A percentile compares a stretch with the other conserved stretches of the same genome.
phyloP scores from a whole-genome alignment of 1,140 invertebrate genomes.

The Anthonomus grandis region DNA sequence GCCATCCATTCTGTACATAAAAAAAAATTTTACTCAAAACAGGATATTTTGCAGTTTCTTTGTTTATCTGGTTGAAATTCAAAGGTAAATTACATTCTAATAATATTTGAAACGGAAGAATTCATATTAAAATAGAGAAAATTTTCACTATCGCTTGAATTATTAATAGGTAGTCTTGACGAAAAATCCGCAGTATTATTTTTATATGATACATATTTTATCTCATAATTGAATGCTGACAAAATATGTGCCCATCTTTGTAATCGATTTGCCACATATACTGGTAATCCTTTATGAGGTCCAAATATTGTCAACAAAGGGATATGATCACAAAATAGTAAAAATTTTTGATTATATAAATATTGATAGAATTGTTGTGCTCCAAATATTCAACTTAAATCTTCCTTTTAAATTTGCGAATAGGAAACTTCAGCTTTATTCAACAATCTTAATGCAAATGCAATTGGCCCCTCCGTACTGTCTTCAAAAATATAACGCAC shows the following conservation, averaged over 20 bases:
- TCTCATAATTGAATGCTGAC: constrained; percentile 40
- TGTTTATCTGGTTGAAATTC: constrained; percentile 19
- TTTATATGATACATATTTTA: constrained; percentile 42
- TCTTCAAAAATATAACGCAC: no score
- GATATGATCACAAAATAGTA: constrained; percentile 52
- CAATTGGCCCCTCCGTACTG: no score
- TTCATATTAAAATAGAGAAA: constrained; percentile 37
- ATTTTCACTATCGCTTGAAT: constrained; percentile 38
- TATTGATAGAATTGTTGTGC: constrained; percentile 56
- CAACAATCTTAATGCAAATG: no score
- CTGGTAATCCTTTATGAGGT: constrained; percentile 39
- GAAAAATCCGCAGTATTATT: constrained; percentile 12
- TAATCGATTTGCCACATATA: constrained; percentile 36
- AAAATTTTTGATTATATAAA: constrained; percentile 53
- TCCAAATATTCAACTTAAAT: constrained; percentile 52
- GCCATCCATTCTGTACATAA: not conserved
- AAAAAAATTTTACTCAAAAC: constrained; percentile 3
- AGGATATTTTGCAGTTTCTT: constrained; percentile 16
- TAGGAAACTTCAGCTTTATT: no score
- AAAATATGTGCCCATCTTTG: constrained; percentile 45
- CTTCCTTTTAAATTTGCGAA: constrained; percentile 55
- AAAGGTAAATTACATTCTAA: not conserved
- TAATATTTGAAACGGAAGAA: constrained; percentile 5
- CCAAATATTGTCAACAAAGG: constrained; percentile 52
- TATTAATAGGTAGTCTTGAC: no score